These are phyloP conservation scores for Drosophila demipolita DNA, from an alignment of 2,888 invertebrate species.

Conservation along the genomic window DNA sequence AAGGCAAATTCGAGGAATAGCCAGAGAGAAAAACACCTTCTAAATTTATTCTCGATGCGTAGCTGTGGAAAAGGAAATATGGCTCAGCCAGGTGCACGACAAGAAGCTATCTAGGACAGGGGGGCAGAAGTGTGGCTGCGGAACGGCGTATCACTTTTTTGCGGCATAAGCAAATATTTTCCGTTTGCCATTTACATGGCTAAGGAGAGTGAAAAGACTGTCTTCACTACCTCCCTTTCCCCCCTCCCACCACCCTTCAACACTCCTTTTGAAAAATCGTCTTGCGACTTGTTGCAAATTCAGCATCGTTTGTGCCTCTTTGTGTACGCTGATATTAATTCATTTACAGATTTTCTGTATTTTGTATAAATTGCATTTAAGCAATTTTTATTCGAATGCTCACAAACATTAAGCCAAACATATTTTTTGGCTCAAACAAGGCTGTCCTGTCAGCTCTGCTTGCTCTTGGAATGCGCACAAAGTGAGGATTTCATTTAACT, in stretches of 20 bases:
- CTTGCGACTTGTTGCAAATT: slow-evolving; percentile 38
- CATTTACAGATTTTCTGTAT: slow-evolving; percentile 58
- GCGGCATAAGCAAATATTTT: slow-evolving; percentile 48
- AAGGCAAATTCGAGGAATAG: slow-evolving; percentile 57
- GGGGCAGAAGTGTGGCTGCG: background rate
- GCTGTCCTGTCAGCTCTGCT: background rate
- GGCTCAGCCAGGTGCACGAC: slow-evolving; percentile 40
- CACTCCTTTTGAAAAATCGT: slow-evolving; percentile 18
- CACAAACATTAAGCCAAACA: background rate
- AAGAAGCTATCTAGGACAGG: background rate
- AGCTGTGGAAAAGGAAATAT: background rate
- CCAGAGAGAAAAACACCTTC: slow-evolving; percentile 12
- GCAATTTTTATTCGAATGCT: slow-evolving; percentile 53
- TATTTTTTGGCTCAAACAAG: background rate
- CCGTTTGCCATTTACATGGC: slow-evolving; percentile 54
- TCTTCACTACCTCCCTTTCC: background rate
- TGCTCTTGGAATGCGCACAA: background rate
- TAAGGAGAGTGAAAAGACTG: slow-evolving; percentile 22
- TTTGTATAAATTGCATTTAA: slow-evolving; percentile 57
- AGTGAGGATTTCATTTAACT: background rate
- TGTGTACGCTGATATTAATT: slow-evolving; percentile 61
- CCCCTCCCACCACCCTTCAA: background rate
- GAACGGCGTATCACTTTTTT: slow-evolving; percentile 19
- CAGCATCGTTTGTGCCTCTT: slow-evolving; percentile 36
- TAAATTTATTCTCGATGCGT: background rate